phyloP scores from a whole-genome alignment of 2,797 vertebrate genomes.

The Benthosema pterotum region DNA sequence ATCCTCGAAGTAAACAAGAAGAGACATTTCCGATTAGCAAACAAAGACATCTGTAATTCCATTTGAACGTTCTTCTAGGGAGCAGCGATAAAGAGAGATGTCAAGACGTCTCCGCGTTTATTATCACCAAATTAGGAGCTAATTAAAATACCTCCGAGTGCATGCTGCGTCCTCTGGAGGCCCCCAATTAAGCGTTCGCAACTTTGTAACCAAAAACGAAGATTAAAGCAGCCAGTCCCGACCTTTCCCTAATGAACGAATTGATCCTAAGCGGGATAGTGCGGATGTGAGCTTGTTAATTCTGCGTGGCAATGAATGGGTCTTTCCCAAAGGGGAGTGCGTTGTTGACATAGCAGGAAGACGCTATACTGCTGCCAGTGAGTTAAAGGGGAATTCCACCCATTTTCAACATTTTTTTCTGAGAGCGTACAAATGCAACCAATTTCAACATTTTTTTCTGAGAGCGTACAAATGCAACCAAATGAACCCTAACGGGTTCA shows the following conservation, averaged over 20 bases:
- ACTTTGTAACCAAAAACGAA: constrained; percentile 33
- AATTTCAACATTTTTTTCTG: too few species aligned
- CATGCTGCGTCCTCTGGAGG: constrained; percentile 42
- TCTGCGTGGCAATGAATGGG: constrained; percentile 32
- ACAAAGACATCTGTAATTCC: constrained; percentile 65
- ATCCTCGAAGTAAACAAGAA: constrained; percentile 48
- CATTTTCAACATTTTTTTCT: too few species aligned
- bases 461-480: too few species aligned
- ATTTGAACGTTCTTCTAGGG: constrained; percentile 54
- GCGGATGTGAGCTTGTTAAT: constrained; percentile 37
- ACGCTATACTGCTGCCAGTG: not conserved
- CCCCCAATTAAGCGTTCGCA: constrained; percentile 29
- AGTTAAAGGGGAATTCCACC: too few species aligned
- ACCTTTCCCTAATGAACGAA: constrained; percentile 30
- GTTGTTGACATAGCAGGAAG: constrained; percentile 35
- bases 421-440: too few species aligned
- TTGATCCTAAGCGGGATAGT: constrained; percentile 35
- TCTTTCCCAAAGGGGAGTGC: constrained; percentile 40
- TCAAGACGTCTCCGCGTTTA: constrained; percentile 42
- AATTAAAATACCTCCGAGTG: constrained; percentile 56
- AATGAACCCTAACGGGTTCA: too few species aligned
- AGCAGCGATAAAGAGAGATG: constrained; percentile 51
- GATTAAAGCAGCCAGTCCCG: constrained; percentile 21
- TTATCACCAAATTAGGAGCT: constrained; percentile 60
- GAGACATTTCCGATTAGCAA: constrained; percentile 50